Conservation (phyloP, 2,888 invertebrate genomes). For the Octonoba sinensis region DNA sequence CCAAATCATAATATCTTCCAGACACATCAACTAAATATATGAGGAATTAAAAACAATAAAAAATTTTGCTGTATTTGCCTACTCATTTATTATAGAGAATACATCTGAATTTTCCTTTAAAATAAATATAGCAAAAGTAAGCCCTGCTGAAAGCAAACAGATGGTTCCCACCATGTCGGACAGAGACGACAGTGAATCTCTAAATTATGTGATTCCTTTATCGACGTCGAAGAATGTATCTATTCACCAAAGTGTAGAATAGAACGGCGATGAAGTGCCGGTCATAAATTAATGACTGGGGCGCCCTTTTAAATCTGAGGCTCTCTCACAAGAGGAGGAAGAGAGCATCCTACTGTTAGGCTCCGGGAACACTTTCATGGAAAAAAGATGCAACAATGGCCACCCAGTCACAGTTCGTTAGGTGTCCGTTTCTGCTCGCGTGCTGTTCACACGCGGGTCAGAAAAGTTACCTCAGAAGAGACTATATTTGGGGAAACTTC, state of each 20-base stretch:
- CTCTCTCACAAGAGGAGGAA: not conserved
- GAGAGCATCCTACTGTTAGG: slow-evolving; percentile 1
- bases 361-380: slow-evolving; percentile 10
- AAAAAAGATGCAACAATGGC: slow-evolving; percentile 39
- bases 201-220: slow-evolving; percentile 50
- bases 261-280: slow-evolving; percentile 44
- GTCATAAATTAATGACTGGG: slow-evolving; percentile 60
- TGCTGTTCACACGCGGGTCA: slow-evolving; percentile 23
- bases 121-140: too few relatives aligned
- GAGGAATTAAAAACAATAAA: too few relatives aligned
- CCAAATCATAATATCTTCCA: too few relatives aligned
- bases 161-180: slow-evolving; percentile 26
- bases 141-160: slow-evolving; percentile 18
- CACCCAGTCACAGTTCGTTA: slow-evolving; percentile 49
- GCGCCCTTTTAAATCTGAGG: slow-evolving; percentile 6
- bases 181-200: slow-evolving; percentile 56
- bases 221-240: slow-evolving; percentile 9
- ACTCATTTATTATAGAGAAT: too few relatives aligned
- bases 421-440: slow-evolving; percentile 30
- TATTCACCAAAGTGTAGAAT: slow-evolving; percentile 16
- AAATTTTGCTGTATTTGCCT: too few relatives aligned
- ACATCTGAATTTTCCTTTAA: too few relatives aligned
- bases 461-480: too few relatives aligned
- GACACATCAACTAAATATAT: too few relatives aligned
- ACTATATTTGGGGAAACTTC: too few relatives aligned